These are phyloP conservation scores for Ectropis grisescens DNA, from an alignment of 1,140 invertebrate species.

Conservation along the genomic window DNA sequence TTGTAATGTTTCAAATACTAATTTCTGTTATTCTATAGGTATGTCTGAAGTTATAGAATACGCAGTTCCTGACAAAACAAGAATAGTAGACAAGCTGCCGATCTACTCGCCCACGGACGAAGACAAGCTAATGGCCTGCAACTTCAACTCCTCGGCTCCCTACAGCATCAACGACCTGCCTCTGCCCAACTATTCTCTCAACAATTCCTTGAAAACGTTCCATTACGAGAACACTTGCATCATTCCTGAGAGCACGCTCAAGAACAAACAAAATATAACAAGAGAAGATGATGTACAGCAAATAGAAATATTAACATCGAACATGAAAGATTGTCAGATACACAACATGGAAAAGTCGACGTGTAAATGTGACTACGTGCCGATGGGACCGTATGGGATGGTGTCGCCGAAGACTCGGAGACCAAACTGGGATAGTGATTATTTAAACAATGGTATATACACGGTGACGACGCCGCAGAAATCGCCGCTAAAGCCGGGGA, in stretches of 20 bases:
- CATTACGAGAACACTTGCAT: conserved; percentile 60
- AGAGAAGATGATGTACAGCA: conserved; percentile 58
- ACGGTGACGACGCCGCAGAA: conserved; percentile 53
- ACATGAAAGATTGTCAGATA: conserved; percentile 58
- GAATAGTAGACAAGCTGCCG: conserved; percentile 52
- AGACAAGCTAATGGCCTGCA: conserved; percentile 62
- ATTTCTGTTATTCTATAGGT: conserved; percentile 36
- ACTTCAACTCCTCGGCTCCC: conserved; percentile 39
- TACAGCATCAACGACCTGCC: conserved; percentile 61
- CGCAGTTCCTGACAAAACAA: conserved; percentile 54
- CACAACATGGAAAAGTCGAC: conserved; percentile 51
- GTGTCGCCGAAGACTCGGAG: conserved; percentile 42
- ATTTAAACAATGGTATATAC: conserved; percentile 52
- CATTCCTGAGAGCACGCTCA: conserved; percentile 49
- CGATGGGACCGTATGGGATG: conserved; percentile 51
- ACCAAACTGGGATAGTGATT: conserved; percentile 53
- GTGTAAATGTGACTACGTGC: conserved; percentile 59
- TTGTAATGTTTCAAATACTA: no score
- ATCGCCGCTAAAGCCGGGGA: conserved; percentile 37
- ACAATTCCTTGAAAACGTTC: conserved; percentile 70
- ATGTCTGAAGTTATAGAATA: conserved; percentile 60
- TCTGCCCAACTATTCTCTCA: conserved; percentile 71
- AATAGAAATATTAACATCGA: conserved; percentile 54
- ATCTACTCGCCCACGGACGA: conserved; percentile 66
- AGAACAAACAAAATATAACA: conserved; percentile 51